phyloP scores from a whole-genome alignment of 2,113 vertebrate species.

The Probosciger aterrimus region DNA sequence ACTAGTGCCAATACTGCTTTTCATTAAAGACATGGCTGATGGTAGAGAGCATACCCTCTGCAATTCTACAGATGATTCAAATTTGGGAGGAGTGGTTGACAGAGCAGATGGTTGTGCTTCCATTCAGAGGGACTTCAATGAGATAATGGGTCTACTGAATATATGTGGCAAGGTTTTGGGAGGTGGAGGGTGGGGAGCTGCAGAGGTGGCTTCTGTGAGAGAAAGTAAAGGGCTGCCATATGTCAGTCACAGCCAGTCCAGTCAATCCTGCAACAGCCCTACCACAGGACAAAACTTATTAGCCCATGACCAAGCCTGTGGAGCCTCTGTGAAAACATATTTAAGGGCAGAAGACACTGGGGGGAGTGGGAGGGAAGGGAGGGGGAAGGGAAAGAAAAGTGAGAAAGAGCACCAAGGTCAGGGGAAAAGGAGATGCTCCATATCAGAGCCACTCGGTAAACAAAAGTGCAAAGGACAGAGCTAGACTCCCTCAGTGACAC shows the following conservation, averaged over 20 bases:
- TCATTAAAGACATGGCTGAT: neutral
- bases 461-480: neutral
- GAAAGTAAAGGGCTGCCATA: neutral
- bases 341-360: neutral
- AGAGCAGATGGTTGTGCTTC: neutral
- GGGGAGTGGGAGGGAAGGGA: neutral
- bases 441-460: neutral
- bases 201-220: neutral
- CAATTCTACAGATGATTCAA: neutral
- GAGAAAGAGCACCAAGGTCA: neutral
- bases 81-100: neutral
- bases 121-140: neutral
- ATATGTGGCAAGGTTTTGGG: neutral
- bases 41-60: neutral
- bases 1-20: neutral
- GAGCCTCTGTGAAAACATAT: neutral
- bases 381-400: neutral
- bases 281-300: neutral
- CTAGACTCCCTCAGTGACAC: neutral
- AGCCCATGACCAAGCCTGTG: neutral
- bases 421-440: neutral
- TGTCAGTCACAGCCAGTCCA: neutral
- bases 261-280: neutral
- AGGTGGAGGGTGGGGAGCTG: neutral
- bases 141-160: neutral